phyloP scores from a whole-genome alignment of 2,113 vertebrate genomes.

The Enhydra lutris region DNA sequence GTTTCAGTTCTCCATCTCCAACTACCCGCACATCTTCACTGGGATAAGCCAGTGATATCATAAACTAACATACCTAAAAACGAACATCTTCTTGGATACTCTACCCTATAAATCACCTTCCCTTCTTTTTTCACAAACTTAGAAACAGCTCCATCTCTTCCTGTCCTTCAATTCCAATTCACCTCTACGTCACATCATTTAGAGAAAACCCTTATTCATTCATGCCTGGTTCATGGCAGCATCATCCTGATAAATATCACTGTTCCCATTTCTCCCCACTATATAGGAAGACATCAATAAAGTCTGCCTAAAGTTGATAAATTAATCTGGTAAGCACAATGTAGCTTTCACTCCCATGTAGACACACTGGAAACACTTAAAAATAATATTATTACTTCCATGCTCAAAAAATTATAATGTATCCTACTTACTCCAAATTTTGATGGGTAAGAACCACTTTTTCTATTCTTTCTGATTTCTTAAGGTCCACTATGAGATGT shows the following conservation, averaged over 20 bases:
- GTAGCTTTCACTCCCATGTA: neutral
- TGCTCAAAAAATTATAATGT: neutral
- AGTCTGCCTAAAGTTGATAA: neutral
- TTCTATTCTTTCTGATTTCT: neutral
- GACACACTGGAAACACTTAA: neutral
- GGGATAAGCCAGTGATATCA: neutral
- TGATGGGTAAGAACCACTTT: neutral
- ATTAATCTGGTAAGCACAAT: neutral
- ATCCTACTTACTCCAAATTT: neutral
- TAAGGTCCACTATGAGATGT: neutral
- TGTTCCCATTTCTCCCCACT: neutral
- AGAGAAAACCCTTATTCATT: neutral
- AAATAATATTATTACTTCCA: neutral
- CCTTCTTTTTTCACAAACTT: neutral
- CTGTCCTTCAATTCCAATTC: neutral
- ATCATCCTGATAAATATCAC: neutral
- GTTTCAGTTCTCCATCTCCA: neutral
- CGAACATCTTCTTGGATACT: neutral
- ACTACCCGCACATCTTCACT: neutral
- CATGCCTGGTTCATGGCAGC: neutral
- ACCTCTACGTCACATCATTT: neutral
- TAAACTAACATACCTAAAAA: neutral
- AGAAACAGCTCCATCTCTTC: neutral
- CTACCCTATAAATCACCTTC: neutral
- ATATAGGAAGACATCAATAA: neutral